Evolutionary conservation across 2,797 vertebrate species (phyloP), one percentile per base, ranked within the genome.

Genomic region (Notamacropus eugenii): DNA sequence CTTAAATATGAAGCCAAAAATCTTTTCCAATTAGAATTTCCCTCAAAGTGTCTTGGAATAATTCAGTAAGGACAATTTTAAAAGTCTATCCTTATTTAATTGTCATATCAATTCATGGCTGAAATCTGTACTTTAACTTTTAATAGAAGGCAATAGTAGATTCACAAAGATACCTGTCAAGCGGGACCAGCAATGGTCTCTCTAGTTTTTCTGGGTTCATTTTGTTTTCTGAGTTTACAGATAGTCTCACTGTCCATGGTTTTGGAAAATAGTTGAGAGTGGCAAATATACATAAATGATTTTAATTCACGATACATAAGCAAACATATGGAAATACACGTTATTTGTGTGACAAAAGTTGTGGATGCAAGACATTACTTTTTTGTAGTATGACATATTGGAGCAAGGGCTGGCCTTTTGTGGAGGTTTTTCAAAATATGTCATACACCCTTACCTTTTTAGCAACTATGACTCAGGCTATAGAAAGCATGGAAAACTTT

Each of bases 91-190:
- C 96, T 95, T 96, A 74, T 54, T 90, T 91, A 16, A 93, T 46
- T 95, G 22, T 93, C 95, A 96, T 40, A 5, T 93, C 67, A 93
- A 59, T 93, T 93, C 82, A 92, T 95, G 95, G 92, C 62, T 90
- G 93, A 92, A 94, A 95, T 96, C 67, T 94, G 34, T 94, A 95
- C 93, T 95, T 95, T 96, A 93, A 96, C 82, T 95, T 91, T 93
- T 96, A 97, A 93, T 90, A 31, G 93, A 94, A 94, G 92, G 96
- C 92, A 93, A 62, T 58, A 96, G 82, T 93, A 93, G 11, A 94
- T 57, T 96, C 14, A 94, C 46, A 10, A 56, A 96, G 22, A 46
- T 58, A 94, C 19, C 59, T 94, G 27, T 93, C 90, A 92, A 92
- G 46, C 74, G 56, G 96, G 52, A 90, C 4, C 54, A 94, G 27